Base-by-base conservation (phyloP, 2,797 vertebrate species). In the Myotis pilosus region DNA sequence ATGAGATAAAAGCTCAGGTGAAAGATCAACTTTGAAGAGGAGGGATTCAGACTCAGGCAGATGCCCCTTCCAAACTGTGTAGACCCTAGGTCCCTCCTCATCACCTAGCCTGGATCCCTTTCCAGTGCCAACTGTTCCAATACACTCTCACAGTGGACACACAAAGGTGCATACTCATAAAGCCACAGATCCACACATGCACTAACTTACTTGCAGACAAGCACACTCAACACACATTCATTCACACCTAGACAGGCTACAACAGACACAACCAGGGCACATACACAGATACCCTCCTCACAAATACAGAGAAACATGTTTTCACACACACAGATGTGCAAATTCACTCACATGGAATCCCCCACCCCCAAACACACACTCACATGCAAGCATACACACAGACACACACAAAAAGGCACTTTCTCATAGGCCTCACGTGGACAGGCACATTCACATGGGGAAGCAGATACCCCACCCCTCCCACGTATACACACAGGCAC, bases 11-110 rank as follows among this genome's bases (percentile, higher is more conserved):
- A 74, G 51, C 49, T 83, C 49, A 66, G 71, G 57, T 38, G 25
- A 96, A 91, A 71, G 76, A 55, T 36, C n/a, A 91, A 62, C 49
- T 16, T 80, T 83, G n/a, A 80, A 88, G 8, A 87, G 55, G 49
- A 87, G 47, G 44, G 28, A 81, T 33, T 80, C 36, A 36, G 62
- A 80, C 25, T 47, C 8, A 89, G 72, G 49, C 19, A 64, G n/a
- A 57, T 71, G 20, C 2, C 28, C 53, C 53, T 91, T 83, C 41
- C n/a, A 82, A 72, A 41, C 30, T 10, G 12, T 78, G 64, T 6
- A 80, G 64, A 84, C 20, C 15, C 22, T 15, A 6, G 25, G 44
- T 25, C 23, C 7, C 64, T 66, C 60, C 55, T 83, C 74, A 38
- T 75, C 49, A 78, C 36, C 51, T 30, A 79, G 13, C 30, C 5